Base-by-base conservation (phyloP, 2,113 vertebrate species). In the Hipposideros armiger region DNA sequence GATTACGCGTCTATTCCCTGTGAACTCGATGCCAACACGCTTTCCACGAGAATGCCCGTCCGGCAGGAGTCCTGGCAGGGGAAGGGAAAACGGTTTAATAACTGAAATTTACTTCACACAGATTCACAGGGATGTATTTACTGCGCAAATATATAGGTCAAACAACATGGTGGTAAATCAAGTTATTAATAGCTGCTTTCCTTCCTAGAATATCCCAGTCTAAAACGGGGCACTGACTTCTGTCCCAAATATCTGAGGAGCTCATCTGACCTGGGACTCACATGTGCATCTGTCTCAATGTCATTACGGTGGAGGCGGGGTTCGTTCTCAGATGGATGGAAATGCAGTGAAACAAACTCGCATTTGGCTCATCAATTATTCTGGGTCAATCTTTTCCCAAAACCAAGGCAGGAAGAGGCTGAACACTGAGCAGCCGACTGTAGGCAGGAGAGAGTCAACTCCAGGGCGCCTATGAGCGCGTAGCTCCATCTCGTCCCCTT, bases 171-270 rank as follows among this genome's bases (percentile, higher is more conserved):
- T 4, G 84, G 86, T 50, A 87, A 87, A 93, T 96, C 87, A 87
- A 77, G 36, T 45, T 97, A 87, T 92, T 96, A 45, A 81, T 47
- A 97, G 69, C 30, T 52, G 67, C 50, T 64, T 85, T 74, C 78
- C 77, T 76, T 90, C 92, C 87, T 78, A 80, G 91, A 97, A 92
- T 56, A 95, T 56, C 70, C n/a, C 50, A 9, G 4, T 22, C 70
- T 56, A 47, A 85, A 84, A 74, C 45, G 72, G 54, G 94, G 42
- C 32, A 67, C 9, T 73, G 72, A 97, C 91, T 95, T 82, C 52
- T 70, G 62, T 78, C 76, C 76, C 87, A 87, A 80, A 85, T 96
- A 81, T 72, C 42, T 60, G 90, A 72, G 58, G 28, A 19, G 50
- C 45, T 93, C 84, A 72, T 32, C n/a, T 81, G 77, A 92, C 73